Evolutionary conservation across 2,113 vertebrate genomes (phyloP), one percentile per base, ranked within the genome.

Genomic region (Scomber scombrus): DNA sequence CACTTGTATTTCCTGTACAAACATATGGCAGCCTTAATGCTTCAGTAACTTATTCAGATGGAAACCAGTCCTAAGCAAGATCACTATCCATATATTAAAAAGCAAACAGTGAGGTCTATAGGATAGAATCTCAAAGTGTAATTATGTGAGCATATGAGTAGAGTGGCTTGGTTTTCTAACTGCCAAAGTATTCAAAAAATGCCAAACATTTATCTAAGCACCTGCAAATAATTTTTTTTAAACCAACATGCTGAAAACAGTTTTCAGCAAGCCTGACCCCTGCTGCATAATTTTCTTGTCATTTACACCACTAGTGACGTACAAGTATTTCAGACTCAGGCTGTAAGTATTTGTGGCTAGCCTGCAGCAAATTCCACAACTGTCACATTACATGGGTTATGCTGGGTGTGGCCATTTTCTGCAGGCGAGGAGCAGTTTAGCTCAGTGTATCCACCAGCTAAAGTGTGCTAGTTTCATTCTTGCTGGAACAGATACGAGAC

Each of bases 301-400:
- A 80, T 55, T 71, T 81, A 66, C 76, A 72, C 71, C 69, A 16
- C 71, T 21, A 60, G 81, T 91, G 85, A 92, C 73, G 70, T 85
- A 70, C 64, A 71, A 87, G 81, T 56, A 89, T 85, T 75, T 80
- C 47, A 15, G 78, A 82, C 69, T 93, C 76, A 90, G 61, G 75
- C 87, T 86, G 66, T 82, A 94, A 93, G 88, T 88, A 94, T 95
- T 85, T 93, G 89, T 81, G 76, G 82, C 84, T 85, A 77, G 89
- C 94, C 90, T 87, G 90, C 63, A 82, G 93, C 88, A 70, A 85
- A 95, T 94, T 94, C 91, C 91, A 92, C 65, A 60, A 65, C 86
- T 89, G 88, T 89, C 88, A 86, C 77, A 80, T 92, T 88, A 86
- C 84, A 80, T 81, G 70, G 80, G 62, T 78, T 78, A 73, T 46